Evolutionary conservation across 2,888 invertebrate species (phyloP).

Genomic region (Loripinus fragilis): DNA sequence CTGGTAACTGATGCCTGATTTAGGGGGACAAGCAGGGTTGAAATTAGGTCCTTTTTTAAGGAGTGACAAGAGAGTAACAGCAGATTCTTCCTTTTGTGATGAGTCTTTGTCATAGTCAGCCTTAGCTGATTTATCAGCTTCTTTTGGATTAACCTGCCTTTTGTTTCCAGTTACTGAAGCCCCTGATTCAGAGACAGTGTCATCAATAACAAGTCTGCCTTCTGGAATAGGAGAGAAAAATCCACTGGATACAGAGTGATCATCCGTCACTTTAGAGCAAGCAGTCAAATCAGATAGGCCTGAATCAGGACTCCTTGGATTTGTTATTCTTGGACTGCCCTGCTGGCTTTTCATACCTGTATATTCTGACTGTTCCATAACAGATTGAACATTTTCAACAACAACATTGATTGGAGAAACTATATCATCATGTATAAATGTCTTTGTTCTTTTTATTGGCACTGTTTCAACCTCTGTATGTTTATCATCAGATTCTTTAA

Average conservation of each 20-base stretch:
- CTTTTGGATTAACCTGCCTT: neutral
- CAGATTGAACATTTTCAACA: slow-evolving; percentile 69
- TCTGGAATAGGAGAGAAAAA: slow-evolving; percentile 29
- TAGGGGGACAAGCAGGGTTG: slow-evolving; percentile 69
- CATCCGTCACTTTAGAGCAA: slow-evolving; percentile 31
- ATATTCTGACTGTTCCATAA: slow-evolving; percentile 55
- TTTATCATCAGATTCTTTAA: neutral
- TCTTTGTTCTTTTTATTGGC: slow-evolving; percentile 1
- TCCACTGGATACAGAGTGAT: slow-evolving; percentile 28
- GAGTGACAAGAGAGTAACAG: slow-evolving; percentile 72
- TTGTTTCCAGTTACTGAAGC: neutral
- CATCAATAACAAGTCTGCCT: slow-evolving; percentile 37
- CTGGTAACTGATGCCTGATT: neutral
- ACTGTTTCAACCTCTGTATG: slow-evolving; percentile 20
- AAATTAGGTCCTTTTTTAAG: slow-evolving; percentile 72
- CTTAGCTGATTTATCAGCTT: neutral
- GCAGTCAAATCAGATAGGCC: slow-evolving; percentile 59
- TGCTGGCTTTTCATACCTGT: slow-evolving; percentile 75
- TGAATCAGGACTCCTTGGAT: slow-evolving; percentile 55
- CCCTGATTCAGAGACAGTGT: neutral
- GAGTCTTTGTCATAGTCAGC: neutral
- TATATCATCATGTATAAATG: neutral
- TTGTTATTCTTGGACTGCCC: slow-evolving; percentile 63
- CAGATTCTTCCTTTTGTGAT: slow-evolving; percentile 57
- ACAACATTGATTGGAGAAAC: slow-evolving; percentile 65